phyloP scores from a whole-genome alignment of 2,113 vertebrate genomes.

The Apus apus region DNA sequence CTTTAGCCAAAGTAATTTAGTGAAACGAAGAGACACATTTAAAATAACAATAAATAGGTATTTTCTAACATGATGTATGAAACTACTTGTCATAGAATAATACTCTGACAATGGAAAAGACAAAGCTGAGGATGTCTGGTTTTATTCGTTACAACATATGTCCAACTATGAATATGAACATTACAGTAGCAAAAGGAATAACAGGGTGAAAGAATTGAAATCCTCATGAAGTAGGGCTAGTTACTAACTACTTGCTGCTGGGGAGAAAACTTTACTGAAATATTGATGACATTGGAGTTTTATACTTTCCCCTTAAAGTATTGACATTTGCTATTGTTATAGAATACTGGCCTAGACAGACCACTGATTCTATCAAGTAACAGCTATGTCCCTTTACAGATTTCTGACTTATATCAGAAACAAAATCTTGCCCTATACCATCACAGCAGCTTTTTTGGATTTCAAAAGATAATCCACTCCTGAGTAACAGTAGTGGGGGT shows the following conservation, averaged over 20 bases:
- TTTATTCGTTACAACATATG: background rate
- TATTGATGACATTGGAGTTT: background rate
- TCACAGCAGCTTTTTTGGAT: background rate
- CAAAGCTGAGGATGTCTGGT: background rate
- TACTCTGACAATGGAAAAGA: background rate
- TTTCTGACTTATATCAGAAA: slow-evolving; percentile 10
- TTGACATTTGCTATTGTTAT: background rate
- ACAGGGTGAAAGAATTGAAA: background rate
- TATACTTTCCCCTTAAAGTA: background rate
- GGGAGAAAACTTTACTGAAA: background rate
- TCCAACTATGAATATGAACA: background rate
- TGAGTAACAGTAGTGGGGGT: background rate
- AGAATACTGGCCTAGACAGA: background rate
- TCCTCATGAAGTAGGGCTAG: background rate
- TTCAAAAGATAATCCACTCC: slow-evolving; percentile 23
- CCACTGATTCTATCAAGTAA: background rate
- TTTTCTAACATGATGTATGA: background rate
- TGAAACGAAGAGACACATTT: background rate
- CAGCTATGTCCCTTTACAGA: background rate
- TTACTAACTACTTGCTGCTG: background rate
- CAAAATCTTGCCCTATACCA: background rate
- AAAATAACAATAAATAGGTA: background rate
- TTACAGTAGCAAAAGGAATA: background rate
- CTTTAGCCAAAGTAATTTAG: background rate
- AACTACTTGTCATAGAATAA: background rate